These are phyloP conservation scores for Aurelia sp. DNA, from an alignment of 30 jellyfish, hydroid and myxozoan species.

Conservation along the genomic window DNA sequence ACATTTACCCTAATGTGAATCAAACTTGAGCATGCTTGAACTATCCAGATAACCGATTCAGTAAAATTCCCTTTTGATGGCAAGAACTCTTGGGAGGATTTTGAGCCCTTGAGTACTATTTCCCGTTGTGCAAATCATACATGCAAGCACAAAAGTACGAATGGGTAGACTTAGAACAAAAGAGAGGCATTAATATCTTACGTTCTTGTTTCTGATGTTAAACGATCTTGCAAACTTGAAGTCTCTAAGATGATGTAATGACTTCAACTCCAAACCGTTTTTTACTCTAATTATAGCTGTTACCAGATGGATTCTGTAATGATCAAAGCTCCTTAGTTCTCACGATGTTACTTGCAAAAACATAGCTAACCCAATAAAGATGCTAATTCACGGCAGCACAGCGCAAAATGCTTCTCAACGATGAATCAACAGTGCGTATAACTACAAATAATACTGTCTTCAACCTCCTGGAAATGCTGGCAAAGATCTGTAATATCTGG, in stretches of 20 bases:
- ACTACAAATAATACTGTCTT: slow-evolving; percentile 16
- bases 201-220: no score
- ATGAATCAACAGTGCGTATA: slow-evolving; percentile 26
- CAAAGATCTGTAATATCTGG: no score
- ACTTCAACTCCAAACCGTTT: not conserved
- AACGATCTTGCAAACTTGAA: slow-evolving; percentile 11
- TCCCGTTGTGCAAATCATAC: no score
- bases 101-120: no score
- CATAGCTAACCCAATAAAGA: slow-evolving; percentile 46
- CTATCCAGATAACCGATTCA: no score
- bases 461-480: slow-evolving; percentile 1
- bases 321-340: not conserved
- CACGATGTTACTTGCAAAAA: slow-evolving; percentile 14
- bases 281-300: slow-evolving; percentile 16
- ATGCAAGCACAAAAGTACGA: no score
- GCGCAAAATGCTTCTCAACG: slow-evolving; percentile 16
- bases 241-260: slow-evolving; percentile 4
- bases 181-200: no score
- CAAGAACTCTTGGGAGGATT: no score
- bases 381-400: slow-evolving; percentile 24
- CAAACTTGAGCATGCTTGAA: no score
- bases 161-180: no score
- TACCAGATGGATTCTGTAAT: slow-evolving; percentile 21
- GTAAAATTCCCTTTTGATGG: no score
- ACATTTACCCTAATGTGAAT: no score